Base-by-base conservation (phyloP, 2,797 vertebrate genomes). In the Sebastes cheni region DNA sequence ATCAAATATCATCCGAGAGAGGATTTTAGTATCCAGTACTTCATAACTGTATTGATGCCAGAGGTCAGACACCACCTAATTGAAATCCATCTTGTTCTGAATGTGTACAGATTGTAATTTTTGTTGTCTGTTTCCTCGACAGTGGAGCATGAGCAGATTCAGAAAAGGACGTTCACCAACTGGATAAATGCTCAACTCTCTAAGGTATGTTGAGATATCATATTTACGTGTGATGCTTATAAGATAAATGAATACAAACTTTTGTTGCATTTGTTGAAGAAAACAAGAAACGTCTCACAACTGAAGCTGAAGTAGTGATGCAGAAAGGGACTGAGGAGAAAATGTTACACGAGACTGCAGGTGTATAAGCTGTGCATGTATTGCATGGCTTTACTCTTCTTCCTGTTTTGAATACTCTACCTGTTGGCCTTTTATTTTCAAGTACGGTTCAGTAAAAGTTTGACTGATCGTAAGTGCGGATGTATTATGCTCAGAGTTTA, bases 131-230 rank as follows among this genome's bases (percentile, higher is more conserved):
- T 84, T 77, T 83, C 60, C 32, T 32, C 30, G 29, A 36, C 83
- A 99, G 98, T 96, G 79, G 95, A 98, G 79, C 97, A 98, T 60
- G 97, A 98, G 67, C 96, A 95, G 83, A 97, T 96, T 34, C 98
- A 99, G 94, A 98, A 97, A 89, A 97, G 96, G 89, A 97, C 98
- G 1, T 99, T 99, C 72, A 98, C 97, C 75, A 98, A 97, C 87
- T 99, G 98, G 98, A 95, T 98, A 87, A 99, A 99, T 91, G 97
- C 97, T 75, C 94, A 98, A 82, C 86, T 99, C 69, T 91, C 96
- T 56, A 98, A 98, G 98, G 98, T 98, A 93, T 86, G 89, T 64
- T 32, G 18, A 22, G 1, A 36, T 46, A 30, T 27, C 13, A 55
- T 14, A 6, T 27, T n/a, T 7, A 12, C 39, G 2, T 22, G 5